Evolutionary conservation across 2,113 vertebrate species (phyloP).

Genomic region (Myotis lucifugus): DNA sequence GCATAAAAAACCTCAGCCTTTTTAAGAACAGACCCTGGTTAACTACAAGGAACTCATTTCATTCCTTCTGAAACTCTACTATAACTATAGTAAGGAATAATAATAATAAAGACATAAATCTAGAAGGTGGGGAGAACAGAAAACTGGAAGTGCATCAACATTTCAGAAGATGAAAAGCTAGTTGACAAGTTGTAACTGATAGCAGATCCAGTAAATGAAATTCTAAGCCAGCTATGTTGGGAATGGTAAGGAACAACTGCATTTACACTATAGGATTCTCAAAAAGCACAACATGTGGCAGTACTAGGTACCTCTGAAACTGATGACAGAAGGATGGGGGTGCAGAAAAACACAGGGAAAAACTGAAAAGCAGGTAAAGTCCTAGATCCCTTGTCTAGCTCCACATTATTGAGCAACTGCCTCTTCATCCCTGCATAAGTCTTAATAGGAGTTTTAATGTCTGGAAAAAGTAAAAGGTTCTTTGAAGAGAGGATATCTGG

Average conservation of each 20-base stretch:
- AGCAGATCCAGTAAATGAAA: conserved; percentile 21
- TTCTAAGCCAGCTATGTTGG: neutral
- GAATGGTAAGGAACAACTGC: neutral
- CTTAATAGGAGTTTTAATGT: neutral
- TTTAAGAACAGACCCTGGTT: neutral
- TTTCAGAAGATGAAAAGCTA: conserved; percentile 41
- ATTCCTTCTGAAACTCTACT: conserved; percentile 12
- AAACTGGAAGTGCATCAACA: neutral
- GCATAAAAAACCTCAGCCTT: neutral
- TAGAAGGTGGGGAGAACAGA: neutral
- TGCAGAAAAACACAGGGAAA: conserved; percentile 10
- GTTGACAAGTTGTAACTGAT: neutral
- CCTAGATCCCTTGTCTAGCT: neutral
- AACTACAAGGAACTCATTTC: conserved; percentile 32
- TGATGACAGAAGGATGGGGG: neutral
- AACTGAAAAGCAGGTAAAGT: neutral
- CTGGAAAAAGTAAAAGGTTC: conserved; percentile 38
- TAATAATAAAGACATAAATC: neutral
- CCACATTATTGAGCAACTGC: neutral
- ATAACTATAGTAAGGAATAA: neutral
- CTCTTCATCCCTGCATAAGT: neutral
- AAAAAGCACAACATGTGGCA: neutral
- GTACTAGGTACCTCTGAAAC: neutral
- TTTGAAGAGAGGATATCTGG: neutral
- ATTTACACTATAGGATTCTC: neutral